Conservation (phyloP, 2,888 invertebrate genomes). For the Aspidiotus rigidus region DNA sequence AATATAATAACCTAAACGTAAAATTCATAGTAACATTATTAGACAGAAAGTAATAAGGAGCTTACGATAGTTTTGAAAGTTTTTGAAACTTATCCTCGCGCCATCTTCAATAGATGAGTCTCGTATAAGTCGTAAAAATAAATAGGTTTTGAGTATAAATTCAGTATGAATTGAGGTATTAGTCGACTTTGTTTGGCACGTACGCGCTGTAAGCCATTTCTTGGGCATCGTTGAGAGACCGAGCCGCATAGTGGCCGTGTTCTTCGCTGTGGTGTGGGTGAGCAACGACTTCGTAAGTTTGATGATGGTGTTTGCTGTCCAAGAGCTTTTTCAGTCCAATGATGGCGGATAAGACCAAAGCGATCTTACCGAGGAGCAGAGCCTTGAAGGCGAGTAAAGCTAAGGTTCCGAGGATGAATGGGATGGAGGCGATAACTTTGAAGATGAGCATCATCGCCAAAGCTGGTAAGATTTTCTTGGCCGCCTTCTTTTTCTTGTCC, state of each 20-base stretch:
- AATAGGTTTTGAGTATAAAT: no score
- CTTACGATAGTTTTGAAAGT: no score
- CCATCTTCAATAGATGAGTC: no score
- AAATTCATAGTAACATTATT: no score
- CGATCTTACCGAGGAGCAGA: conserved; percentile 71
- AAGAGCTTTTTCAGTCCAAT: conserved; percentile 72
- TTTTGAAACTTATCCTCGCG: no score
- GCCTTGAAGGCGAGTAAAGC: conserved; percentile 77
- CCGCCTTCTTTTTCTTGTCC: conserved; percentile 76
- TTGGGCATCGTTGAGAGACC: conserved; percentile 57
- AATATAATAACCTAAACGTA: no score
- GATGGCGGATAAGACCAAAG: conserved; percentile 64
- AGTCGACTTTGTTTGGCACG: conserved; percentile 42
- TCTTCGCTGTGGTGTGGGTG: conserved; percentile 50
- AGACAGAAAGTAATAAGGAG: no score
- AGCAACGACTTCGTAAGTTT: conserved; percentile 67
- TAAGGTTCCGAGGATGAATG: conserved; percentile 64
- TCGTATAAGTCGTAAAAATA: no score
- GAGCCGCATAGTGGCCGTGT: conserved; percentile 56
- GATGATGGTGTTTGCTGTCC: conserved; percentile 56
- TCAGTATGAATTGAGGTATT: conserved; percentile 3
- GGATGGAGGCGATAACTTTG: conserved; percentile 68
- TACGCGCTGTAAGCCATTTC: conserved; percentile 64
- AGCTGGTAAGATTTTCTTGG: conserved; percentile 64
- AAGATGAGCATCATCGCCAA: conserved; percentile 66